Conservation (phyloP, 2,113 vertebrate genomes). For the Opisthocomus hoazin region DNA sequence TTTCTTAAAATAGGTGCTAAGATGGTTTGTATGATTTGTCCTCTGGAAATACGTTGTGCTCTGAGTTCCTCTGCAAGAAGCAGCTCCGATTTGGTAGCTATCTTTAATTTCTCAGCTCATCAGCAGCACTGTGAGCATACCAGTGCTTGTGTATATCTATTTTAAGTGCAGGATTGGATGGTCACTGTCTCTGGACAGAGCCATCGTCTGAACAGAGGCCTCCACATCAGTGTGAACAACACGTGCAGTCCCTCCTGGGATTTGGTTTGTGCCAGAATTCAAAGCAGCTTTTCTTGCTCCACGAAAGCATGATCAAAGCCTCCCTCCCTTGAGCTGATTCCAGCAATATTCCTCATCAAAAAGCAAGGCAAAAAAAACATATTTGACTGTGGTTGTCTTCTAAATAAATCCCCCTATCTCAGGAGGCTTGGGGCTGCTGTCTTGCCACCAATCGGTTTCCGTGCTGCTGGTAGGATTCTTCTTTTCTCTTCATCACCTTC, state of each 20-base stretch:
- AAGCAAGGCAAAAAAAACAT: not conserved
- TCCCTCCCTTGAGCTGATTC: slow-evolving; percentile 15
- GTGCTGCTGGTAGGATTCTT: not conserved
- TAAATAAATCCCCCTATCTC: slow-evolving; percentile 34
- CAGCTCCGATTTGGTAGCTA: not conserved
- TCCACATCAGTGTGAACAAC: not conserved
- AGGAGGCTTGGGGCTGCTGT: slow-evolving; percentile 1
- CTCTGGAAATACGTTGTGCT: not conserved
- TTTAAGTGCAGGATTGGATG: rapidly evolving
- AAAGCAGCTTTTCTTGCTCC: slow-evolving; percentile 16
- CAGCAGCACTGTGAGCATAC: not conserved
- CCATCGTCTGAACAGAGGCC: not conserved
- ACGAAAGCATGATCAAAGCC: slow-evolving; percentile 23
- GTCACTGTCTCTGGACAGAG: not conserved
- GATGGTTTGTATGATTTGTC: not conserved
- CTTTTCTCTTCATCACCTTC: not conserved
- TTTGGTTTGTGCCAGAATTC: slow-evolving; percentile 8
- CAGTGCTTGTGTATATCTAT: not conserved
- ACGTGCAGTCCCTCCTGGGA: not conserved
- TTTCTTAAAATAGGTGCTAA: not conserved
- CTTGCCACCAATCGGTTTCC: not conserved
- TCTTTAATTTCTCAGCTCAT: not conserved
- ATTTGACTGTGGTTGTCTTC: slow-evolving; percentile 47
- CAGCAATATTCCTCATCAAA: slow-evolving; percentile 47
- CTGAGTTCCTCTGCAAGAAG: not conserved